phyloP scores from a whole-genome alignment of 2,113 vertebrate species.

The Upupa epops region DNA sequence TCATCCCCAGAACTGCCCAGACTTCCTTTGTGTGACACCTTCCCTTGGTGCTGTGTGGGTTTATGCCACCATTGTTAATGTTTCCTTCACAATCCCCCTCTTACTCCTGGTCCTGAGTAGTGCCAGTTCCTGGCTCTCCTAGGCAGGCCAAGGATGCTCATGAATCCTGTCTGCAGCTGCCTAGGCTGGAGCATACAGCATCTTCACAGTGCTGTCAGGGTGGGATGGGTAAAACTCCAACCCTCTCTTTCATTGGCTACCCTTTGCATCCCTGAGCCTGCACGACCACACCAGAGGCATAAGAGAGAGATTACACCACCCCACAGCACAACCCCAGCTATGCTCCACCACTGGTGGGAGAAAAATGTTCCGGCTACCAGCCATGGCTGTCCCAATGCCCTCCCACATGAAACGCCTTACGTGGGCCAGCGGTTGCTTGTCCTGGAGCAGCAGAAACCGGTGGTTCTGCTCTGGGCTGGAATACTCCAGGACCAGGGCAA shows the following conservation, averaged over 20 bases:
- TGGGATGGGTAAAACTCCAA: neutral
- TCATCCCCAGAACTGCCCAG: neutral
- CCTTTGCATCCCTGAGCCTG: neutral
- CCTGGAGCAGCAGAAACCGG: conserved; percentile 91
- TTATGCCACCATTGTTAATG: neutral
- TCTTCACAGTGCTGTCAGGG: neutral
- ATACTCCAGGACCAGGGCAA: conserved; percentile 94
- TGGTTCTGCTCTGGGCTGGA: conserved; percentile 89
- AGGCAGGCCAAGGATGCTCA: neutral
- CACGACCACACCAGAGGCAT: neutral
- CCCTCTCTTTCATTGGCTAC: neutral
- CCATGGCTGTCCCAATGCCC: accelerated
- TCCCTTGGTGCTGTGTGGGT: neutral
- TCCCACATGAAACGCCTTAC: conserved; percentile 73
- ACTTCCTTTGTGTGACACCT: neutral
- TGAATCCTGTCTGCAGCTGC: neutral
- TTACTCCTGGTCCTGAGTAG: neutral
- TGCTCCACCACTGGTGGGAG: neutral
- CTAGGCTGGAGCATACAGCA: neutral
- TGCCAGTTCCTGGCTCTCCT: neutral
- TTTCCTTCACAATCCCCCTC: accelerated
- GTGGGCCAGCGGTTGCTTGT: conserved; percentile 94
- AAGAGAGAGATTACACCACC: neutral
- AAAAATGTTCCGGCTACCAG: neutral
- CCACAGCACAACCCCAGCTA: neutral